Evolutionary conservation across 2,888 invertebrate species (phyloP).

Genomic region (Abrostola tripartita): DNA sequence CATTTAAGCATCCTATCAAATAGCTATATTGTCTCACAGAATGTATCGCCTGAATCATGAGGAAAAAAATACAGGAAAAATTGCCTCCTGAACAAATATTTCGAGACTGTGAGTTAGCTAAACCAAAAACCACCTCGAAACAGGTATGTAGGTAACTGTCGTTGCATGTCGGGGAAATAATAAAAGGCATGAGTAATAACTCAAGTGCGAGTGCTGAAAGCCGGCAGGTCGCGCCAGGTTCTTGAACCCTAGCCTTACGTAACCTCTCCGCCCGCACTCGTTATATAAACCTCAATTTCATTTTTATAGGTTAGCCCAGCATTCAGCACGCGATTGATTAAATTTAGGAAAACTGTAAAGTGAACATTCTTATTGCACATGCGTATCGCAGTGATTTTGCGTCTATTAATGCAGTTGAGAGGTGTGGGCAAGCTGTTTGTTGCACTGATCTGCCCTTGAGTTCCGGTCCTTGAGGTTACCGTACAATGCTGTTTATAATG

Average conservation of each 20-base stretch:
- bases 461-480: slow-evolving; percentile 51
- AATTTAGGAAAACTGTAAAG: slow-evolving; percentile 3
- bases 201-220: slow-evolving; percentile 20
- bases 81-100: background rate
- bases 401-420: slow-evolving; percentile 4
- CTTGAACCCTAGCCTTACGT: slow-evolving; percentile 63
- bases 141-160: slow-evolving; percentile 3
- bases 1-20: no score
- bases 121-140: slow-evolving; percentile 7
- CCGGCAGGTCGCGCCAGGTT: slow-evolving; percentile 58
- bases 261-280: slow-evolving; percentile 38
- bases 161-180: slow-evolving; percentile 10
- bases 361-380: background rate
- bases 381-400: background rate
- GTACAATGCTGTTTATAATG: slow-evolving; percentile 49
- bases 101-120: background rate
- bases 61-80: background rate
- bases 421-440: slow-evolving; percentile 3
- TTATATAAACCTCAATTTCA: slow-evolving; percentile 49
- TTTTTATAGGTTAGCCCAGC: slow-evolving; percentile 28
- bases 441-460: slow-evolving; percentile 45
- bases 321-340: slow-evolving; percentile 22
- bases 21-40: no score
- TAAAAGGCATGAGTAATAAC: slow-evolving; percentile 38
- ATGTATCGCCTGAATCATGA: background rate